Evolutionary conservation across 2,888 invertebrate genomes (phyloP).

Genomic region (Strigamia transsilvanica): DNA sequence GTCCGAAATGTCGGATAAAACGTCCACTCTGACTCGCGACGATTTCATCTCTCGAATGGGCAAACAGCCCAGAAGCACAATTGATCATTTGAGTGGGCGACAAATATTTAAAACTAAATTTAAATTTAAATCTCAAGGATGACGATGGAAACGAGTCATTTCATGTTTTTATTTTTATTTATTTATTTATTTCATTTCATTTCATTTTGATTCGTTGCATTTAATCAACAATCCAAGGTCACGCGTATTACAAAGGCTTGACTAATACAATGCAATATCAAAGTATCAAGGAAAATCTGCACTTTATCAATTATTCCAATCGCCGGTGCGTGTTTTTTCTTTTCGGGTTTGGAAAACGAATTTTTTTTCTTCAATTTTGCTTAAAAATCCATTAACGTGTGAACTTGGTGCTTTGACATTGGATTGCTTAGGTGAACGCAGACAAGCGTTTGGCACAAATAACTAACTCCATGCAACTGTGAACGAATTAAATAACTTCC

Average conservation of each 20-base stretch:
- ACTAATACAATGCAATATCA: background rate
- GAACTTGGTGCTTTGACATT: constrained; percentile 1
- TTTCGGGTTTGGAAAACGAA: too few relatives aligned
- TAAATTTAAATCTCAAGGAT: constrained; percentile 1
- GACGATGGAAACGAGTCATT: background rate
- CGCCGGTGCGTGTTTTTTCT: too few relatives aligned
- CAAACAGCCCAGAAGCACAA: background rate
- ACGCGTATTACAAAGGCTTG: background rate
- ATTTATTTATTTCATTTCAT: too few relatives aligned
- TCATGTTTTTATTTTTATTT: constrained; percentile 6
- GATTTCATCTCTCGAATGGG: constrained; percentile 1
- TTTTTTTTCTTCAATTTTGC: too few relatives aligned
- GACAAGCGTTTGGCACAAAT: constrained; percentile 24
- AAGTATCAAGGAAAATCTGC: background rate
- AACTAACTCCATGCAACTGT: constrained; percentile 1
- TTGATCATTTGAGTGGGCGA: constrained; percentile 30
- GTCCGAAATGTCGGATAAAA: background rate
- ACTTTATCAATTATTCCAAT: background rate
- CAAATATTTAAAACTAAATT: background rate
- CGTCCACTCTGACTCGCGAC: background rate
- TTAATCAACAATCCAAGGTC: too few relatives aligned
- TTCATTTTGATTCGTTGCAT: too few relatives aligned
- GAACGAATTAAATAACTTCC: constrained; percentile 23
- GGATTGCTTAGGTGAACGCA: constrained; percentile 1
- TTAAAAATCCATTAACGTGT: background rate